A percentile compares a stretch with the other conserved stretches of the same genome.
Evolutionary conservation across 2,797 vertebrate genomes (phyloP).

Genomic region (Anniella stebbinsi): DNA sequence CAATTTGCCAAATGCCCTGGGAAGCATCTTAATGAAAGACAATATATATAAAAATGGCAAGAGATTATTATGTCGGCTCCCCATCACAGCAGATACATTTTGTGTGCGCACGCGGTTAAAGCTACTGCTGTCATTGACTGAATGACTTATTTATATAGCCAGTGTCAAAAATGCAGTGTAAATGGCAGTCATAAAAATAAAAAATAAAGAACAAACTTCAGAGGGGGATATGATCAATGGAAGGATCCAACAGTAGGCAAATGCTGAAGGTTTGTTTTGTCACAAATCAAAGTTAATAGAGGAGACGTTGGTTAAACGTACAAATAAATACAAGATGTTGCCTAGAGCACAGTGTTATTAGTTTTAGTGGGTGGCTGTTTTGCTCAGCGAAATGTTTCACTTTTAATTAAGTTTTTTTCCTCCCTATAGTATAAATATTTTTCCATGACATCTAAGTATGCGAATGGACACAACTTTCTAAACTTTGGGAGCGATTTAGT

Average conservation of each 20-base stretch:
- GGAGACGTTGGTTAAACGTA: conserved; percentile 4
- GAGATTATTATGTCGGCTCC: conserved; percentile 12
- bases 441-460: conserved; percentile 29
- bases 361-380: conserved; percentile 33
- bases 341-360: conserved; percentile 40
- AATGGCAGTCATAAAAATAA: neutral
- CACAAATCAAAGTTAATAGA: conserved; percentile 26
- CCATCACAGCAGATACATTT: neutral
- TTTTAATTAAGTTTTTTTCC: conserved; percentile 54
- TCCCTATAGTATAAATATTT: neutral
- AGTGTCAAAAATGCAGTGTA: neutral
- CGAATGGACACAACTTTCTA: neutral
- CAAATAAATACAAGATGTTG: conserved; percentile 26
- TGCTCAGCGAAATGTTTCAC: conserved; percentile 47
- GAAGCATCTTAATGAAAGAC: conserved; percentile 22
- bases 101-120: neutral
- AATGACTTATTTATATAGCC: conserved; percentile 21
- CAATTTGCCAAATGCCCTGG: neutral
- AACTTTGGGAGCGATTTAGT: conserved; percentile 49
- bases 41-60: neutral
- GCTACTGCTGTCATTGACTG: neutral
- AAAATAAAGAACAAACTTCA: neutral
- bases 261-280: conserved; percentile 23
- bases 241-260: conserved; percentile 33
- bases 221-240: neutral